Percentiles rank a stretch among this genome's conserved stretches.
Evolutionary conservation across 2,888 invertebrate species (phyloP).

Genomic region (Aradus depressus): DNA sequence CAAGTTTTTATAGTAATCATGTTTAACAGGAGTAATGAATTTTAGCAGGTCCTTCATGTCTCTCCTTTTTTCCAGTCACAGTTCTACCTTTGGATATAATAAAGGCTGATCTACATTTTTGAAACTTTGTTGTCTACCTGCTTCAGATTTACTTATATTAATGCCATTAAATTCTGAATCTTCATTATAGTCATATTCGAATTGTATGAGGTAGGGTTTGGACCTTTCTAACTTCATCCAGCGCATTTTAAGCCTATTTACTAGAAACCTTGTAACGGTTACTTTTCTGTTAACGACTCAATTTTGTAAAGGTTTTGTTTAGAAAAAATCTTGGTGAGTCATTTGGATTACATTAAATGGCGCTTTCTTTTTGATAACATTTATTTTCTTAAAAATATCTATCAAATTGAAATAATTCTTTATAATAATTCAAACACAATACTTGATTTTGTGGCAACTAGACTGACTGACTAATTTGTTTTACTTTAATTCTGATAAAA

Average conservation of each 20-base stretch:
- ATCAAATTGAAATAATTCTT: too few relatives aligned
- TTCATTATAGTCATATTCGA: slow-evolving; percentile 1
- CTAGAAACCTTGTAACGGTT: slow-evolving; percentile 2
- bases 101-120: slow-evolving; percentile 8
- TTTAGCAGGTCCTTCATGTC: slow-evolving; percentile 7
- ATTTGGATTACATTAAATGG: slow-evolving; percentile 2
- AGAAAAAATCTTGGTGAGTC: slow-evolving; percentile 1
- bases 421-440: too few relatives aligned
- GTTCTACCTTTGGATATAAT: slow-evolving; percentile 4
- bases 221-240: not conserved
- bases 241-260: slow-evolving; percentile 8
- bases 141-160: slow-evolving; percentile 1
- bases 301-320: slow-evolving; percentile 4
- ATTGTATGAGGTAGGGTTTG: not conserved
- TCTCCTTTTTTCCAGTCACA: slow-evolving; percentile 7
- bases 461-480: too few relatives aligned
- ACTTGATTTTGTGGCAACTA: too few relatives aligned
- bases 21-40: slow-evolving; percentile 2
- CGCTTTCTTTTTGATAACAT: too few relatives aligned
- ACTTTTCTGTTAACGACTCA: slow-evolving; percentile 2
- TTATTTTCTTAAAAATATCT: too few relatives aligned
- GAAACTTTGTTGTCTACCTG: not conserved
- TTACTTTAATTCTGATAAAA: too few relatives aligned
- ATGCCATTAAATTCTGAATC: slow-evolving; percentile 3
- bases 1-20: slow-evolving; percentile 4